phyloP scores from a whole-genome alignment of 2,113 vertebrate genomes.

The Edolisoma coerulescens region DNA sequence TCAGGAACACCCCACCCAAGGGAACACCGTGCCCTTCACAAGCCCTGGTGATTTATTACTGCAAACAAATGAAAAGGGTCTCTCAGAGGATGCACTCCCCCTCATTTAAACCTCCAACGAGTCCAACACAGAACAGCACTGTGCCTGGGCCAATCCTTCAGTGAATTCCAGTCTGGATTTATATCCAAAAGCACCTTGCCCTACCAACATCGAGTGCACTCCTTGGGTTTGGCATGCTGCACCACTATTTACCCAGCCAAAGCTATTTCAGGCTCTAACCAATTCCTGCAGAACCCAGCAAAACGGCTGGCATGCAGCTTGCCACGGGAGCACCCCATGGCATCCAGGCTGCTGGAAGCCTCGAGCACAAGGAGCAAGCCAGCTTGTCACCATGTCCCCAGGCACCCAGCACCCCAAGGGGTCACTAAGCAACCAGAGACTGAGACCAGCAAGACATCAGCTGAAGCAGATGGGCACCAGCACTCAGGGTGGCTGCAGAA shows the following conservation, averaged over 20 bases:
- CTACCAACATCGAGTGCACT: neutral
- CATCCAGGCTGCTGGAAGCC: neutral
- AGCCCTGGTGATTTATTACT: neutral
- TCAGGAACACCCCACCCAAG: neutral
- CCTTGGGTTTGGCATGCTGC: neutral
- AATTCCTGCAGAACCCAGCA: neutral
- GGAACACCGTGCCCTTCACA: neutral
- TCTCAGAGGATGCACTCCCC: neutral
- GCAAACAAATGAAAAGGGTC: neutral
- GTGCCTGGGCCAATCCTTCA: neutral
- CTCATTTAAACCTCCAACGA: neutral
- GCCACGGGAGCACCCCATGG: neutral
- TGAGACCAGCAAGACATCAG: neutral
- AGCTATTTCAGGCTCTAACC: neutral
- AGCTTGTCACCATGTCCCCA: neutral
- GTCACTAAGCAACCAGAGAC: neutral
- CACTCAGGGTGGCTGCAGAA: neutral
- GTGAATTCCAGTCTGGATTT: neutral
- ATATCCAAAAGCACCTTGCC: neutral
- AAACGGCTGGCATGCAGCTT: neutral
- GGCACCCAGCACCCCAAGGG: neutral
- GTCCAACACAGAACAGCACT: neutral
- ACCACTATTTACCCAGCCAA: neutral
- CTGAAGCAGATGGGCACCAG: neutral
- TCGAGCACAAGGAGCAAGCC: neutral